Base-by-base conservation (phyloP, 2,113 vertebrate species). In the Urocynchramus pylzowi region DNA sequence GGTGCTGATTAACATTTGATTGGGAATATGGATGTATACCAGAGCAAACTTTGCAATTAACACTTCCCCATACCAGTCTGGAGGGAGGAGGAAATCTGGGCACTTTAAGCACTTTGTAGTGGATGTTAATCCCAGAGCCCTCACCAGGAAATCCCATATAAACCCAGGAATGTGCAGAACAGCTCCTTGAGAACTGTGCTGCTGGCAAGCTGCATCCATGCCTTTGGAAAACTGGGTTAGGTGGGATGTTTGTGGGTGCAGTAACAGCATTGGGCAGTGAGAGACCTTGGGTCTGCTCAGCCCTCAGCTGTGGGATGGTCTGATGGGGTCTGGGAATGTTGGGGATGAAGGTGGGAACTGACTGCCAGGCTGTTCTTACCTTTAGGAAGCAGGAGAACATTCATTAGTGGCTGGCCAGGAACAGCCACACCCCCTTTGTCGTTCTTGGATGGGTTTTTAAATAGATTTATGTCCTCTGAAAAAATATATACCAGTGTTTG, bases 21-120 rank as follows among this genome's bases (percentile, higher is more conserved):
- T 64, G 60, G 67, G 84, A 91, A 93, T 86, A 64, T 79, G 71
- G 79, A 82, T 23, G 73, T 74, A 56, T n/a, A 73, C 18, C 63
- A 79, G 80, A 64, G 39, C 18, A 69, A 80, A 59, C 68, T 84
- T 88, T 57, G 39, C 54, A 49, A 54, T 75, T 78, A 68, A n/a
- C 11, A 3, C 68, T 74, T 88, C 27, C 47, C 54, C 52, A 37
- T 41, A 56, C 56, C 45, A 41, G 3, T 6, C 7, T 3, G 39
- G 30, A 59, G 53, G 50, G 24, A 59, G 50, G 73, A 88, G 85
- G 89, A 68, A 76, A 73, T 89, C 68, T 68, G 81, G 81, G 75
- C 87, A 92, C 92, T 96, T 75, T 2, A 95, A 92, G 89, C 94
- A 92, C 84, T 97, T 96, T 95, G 91, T 7, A 31, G 21, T 39